Evolutionary conservation across 2,888 invertebrate species (phyloP), one percentile per base, ranked within the genome.

Genomic region (Schizotus pectinicornis): DNA sequence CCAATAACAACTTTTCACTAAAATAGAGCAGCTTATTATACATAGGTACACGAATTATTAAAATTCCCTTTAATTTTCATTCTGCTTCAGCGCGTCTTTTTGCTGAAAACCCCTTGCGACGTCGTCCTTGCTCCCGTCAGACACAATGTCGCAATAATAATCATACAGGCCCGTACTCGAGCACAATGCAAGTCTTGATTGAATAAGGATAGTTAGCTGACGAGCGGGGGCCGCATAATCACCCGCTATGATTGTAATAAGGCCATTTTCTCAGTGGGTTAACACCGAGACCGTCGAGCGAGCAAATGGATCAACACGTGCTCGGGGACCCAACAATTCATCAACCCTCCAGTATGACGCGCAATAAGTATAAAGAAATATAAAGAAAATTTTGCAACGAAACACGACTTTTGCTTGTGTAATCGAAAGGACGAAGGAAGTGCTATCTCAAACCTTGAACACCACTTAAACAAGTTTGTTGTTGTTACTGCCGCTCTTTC

Each of bases 151-250:
- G 38, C 9, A 58, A 58, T 53, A 57, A 47, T 41, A 59, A 54
- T 45, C 22, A 54, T 42, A 39, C 52, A 57, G 57, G 51, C 35
- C 37, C 57, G 48, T 49, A 54, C 49, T 31, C 41, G 12, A 8
- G 31, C 37, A 59, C 57, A 61, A 57, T 61, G 48, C 41, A 6
- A 11, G 59, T 59, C 67, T 64, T 72, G 72, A 72, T 72, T 72
- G 72, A 72, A 72, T 72, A 69, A 70, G 67, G 68, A 69, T 72
- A 67, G 71, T 71, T 71, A 71, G 65, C 57, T 51, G 61, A 50
- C 53, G 45, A 38, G 52, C 64, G 60, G 59, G 62, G 31, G 52
- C 50, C 49, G 41, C 52, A 66, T 66, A 69, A 67, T 63, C 51
- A 65, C 64, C 61, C 53, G 57, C 62, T 62, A 63, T 67, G 64